Evolutionary conservation across 2,113 vertebrate species (phyloP), one percentile per base, ranked within the genome.

Genomic region (Chionis minor): DNA sequence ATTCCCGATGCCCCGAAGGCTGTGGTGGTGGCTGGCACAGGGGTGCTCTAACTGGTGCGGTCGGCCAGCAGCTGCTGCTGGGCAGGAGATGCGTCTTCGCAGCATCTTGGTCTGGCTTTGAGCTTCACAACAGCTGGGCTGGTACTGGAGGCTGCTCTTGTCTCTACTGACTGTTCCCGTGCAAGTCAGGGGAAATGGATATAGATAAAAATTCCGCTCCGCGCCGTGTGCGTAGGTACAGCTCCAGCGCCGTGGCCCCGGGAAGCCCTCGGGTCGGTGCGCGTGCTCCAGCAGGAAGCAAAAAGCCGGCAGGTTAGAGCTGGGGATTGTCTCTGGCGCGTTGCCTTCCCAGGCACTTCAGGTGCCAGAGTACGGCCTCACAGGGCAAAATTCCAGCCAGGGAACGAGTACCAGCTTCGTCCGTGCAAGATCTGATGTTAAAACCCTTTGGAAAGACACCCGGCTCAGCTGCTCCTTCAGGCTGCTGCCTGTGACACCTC

Each of bases 171-270:
- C 49, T 51, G 7, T 13, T 51, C 22, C 49, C 49, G 7, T 24
- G 49, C 49, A 23, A 51, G 23, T 51, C 23, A 24, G 12, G 22
- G 49, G 22, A 51, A 24, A 49, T 23, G 12, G 6, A 49, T 15
- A 8, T 15, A 2, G 11, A 5, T 11, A 12, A 17, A 13, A 45
- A 81, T 10, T 2, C 2, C 4, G 44, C 5, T 4, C 1, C 6
- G 12, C 26, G 13, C 2, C 15, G 0, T 2, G 3, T 51, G 14
- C 47, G 12, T 45, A 6, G 3, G 8, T 71, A 14, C 42, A 38
- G 38, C 38, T 38, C 38, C 38, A 38, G 38, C 38, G 38, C 38
- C 38, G 38, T 38, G 9, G 38, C 38, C 38, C 16, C 35, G 13
- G 12, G 24, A 33, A 78, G 45, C 15, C 8, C 26, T 71, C 4